A percentile compares a stretch with the other conserved stretches of the same genome.
phyloP scores from a whole-genome alignment of 2,113 vertebrate genomes.

The Leptobrachium leishanense region DNA sequence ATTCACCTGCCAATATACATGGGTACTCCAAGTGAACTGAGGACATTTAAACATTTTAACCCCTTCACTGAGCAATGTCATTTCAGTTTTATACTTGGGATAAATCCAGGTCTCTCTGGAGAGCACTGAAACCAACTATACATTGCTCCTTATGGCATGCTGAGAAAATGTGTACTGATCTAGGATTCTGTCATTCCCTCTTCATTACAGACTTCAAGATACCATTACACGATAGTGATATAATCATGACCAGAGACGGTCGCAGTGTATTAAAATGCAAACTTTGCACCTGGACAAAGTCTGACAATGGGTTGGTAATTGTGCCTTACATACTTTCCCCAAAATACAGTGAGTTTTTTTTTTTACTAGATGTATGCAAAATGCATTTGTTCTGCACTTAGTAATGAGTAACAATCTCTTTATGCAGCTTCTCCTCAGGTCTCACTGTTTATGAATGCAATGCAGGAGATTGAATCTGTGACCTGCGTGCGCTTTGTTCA shows the following conservation, averaged over 20 bases:
- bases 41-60: no score
- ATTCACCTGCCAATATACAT: no score
- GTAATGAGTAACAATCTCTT: neutral
- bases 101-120: no score
- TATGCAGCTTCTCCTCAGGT: neutral
- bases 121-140: neutral
- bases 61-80: no score
- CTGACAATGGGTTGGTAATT: neutral
- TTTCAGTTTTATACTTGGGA: no score
- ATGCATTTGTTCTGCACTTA: no score
- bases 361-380: no score
- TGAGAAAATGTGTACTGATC: no score
- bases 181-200: no score
- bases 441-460: neutral
- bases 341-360: neutral
- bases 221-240: neutral
- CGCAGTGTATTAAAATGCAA: neutral
- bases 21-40: no score
- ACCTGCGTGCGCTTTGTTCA: slow-evolving; percentile 5
- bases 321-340: neutral
- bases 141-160: no score
- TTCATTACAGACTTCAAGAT: no score
- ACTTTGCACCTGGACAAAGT: neutral
- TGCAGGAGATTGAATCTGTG: slow-evolving; percentile 7
- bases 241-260: neutral